A percentile compares a stretch with the other conserved stretches of the same genome.
Conservation (phyloP, 1,140 invertebrate species). For the Drosophila carrolli region DNA sequence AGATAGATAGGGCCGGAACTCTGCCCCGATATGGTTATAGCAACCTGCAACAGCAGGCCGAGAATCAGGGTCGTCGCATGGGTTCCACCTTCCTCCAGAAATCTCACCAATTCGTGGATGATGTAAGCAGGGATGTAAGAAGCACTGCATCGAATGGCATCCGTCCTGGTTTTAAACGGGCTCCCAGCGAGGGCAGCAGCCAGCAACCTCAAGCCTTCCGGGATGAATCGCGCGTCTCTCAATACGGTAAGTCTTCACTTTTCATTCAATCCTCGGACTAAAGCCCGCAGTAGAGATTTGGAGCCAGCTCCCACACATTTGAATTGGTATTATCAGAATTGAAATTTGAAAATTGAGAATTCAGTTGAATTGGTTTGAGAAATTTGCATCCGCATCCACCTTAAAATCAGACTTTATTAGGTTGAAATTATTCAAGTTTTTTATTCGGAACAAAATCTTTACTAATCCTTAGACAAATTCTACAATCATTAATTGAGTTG, state of each 20-base stretch:
- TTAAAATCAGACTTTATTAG: background rate
- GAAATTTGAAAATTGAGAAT: conserved; percentile 21
- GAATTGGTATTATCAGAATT: conserved; percentile 24
- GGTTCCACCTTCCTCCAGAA: conserved; percentile 89
- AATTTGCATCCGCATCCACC: conserved; percentile 29
- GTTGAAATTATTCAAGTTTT: background rate
- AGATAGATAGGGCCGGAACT: conserved; percentile 86
- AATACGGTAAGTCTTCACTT: conserved; percentile 88
- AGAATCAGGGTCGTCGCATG: conserved; percentile 86
- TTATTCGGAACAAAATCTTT: background rate
- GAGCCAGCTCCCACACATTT: conserved; percentile 22
- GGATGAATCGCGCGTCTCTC: conserved; percentile 89
- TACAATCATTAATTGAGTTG: background rate
- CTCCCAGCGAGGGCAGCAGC: conserved; percentile 79
- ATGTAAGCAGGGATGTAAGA: conserved; percentile 87
- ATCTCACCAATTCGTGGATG: conserved; percentile 89
- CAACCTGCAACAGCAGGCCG: conserved; percentile 83
- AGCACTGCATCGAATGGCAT: conserved; percentile 70
- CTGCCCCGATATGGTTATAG: conserved; percentile 87
- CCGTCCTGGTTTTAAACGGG: conserved; percentile 86
- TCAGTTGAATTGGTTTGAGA: conserved; percentile 60
- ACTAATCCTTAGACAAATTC: too few species aligned
- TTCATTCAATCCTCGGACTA: background rate
- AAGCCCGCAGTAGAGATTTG: conserved; percentile 22
- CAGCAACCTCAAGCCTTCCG: conserved; percentile 88